Evolutionary conservation across 2,113 vertebrate genomes (phyloP), one percentile per base, ranked within the genome.

Genomic region (Conger conger): DNA sequence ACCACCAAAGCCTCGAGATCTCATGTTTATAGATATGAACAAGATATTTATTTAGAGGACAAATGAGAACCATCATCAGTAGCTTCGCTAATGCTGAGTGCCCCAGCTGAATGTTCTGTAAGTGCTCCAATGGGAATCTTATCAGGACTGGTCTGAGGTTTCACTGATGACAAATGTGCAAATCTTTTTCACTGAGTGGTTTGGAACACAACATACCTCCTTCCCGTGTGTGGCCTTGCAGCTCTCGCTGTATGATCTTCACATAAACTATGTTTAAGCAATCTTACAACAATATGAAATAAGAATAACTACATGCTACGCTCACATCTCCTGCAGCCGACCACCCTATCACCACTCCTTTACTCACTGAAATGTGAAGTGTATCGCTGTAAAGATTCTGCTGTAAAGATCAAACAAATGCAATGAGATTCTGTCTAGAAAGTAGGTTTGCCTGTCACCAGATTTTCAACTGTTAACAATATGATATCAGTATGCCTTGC

Each of bases 101-200:
- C 9, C 68, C 37, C 2, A 18, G 9, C 30, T 35, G 78, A 23
- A n/a, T 42, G 17, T 76, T 33, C 16, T 37, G 82, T 79, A 53
- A 84, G 4, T 18, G 33, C 89, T 91, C 92, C 87, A 86, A 88
- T 91, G 91, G 90, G 88, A 91, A 88, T 92, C 92, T 93, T 93
- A 95, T 94, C 93, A 92, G 89, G 88, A 89, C 73, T 93, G 91
- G 91, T 92, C 92, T 92, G 93, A 92, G 93, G 92, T 93, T 95
- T 95, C 91, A 94, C 92, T 93, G 93, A 93, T 95, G 92, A 92
- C 88, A 89, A 86, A 90, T 84, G 91, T 93, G 90, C 92, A 93
- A 94, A 95, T 93, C 91, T 90, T 83, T 86, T 87, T 88, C 91
- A 93, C 94, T 93, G 93, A 90, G 92, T 94, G 93, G 93, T 90